Evolutionary conservation across 2,113 vertebrate species (phyloP).

Genomic region (Polyodon spathula): DNA sequence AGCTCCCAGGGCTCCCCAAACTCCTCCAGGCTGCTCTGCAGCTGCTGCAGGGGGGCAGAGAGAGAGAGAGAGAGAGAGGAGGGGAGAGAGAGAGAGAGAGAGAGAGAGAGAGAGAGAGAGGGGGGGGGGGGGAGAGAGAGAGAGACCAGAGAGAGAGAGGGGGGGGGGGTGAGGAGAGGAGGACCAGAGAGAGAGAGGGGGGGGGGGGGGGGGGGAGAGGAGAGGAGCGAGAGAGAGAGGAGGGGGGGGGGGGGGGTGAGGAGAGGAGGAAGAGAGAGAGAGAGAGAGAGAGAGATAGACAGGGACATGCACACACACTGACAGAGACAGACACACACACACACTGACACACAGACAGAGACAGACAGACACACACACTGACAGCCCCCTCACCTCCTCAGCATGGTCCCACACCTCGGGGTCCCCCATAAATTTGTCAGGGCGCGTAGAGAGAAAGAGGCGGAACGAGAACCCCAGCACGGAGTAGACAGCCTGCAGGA

Average conservation of each 20-base stretch:
- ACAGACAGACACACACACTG: too few relatives aligned
- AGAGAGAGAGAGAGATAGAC: too few relatives aligned
- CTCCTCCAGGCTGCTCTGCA: slow-evolving; percentile 42
- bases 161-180: background rate
- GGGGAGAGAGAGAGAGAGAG: slow-evolving; percentile 40
- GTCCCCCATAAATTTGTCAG: slow-evolving; percentile 69
- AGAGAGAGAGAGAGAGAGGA: too few relatives aligned
- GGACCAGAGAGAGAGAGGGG: slow-evolving; percentile 25
- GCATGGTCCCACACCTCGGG: slow-evolving; percentile 72
- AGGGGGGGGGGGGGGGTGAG: too few relatives aligned
- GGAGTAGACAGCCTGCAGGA: slow-evolving; percentile 66
- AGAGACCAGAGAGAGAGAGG: background rate
- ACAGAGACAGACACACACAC: too few relatives aligned
- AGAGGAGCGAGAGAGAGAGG: too few relatives aligned
- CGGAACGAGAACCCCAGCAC: slow-evolving; percentile 80
- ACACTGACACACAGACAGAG: too few relatives aligned
- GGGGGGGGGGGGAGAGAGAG: background rate
- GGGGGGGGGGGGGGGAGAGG: too few relatives aligned
- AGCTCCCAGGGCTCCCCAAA: slow-evolving; percentile 56
- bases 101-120: slow-evolving; percentile 20
- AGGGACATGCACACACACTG: too few relatives aligned
- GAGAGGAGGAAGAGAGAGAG: too few relatives aligned
- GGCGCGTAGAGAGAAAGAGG: slow-evolving; percentile 76
- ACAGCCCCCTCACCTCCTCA: slow-evolving; percentile 69
- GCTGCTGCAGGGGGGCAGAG: too few relatives aligned